These are phyloP conservation scores for Steatocranus sp. DNA, from an alignment of 2,797 vertebrate genomes.

Conservation along the genomic window DNA sequence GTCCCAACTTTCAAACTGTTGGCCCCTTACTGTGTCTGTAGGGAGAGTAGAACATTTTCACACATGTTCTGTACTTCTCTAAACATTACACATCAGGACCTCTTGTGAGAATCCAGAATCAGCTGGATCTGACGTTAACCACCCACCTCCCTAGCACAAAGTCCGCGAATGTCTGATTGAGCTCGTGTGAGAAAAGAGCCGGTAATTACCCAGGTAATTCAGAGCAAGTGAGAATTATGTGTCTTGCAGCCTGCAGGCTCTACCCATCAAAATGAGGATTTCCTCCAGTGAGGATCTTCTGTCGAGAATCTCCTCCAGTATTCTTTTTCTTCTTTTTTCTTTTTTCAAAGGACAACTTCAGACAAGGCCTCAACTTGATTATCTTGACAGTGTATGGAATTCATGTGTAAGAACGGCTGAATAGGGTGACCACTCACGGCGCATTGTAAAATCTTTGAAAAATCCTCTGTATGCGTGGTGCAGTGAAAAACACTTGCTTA, in stretches of 20 bases:
- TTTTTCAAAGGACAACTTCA: not conserved
- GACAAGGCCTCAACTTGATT: not conserved
- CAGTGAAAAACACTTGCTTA: not conserved
- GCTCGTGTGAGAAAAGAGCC: not conserved
- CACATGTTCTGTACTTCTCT: not conserved
- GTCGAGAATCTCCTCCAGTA: not conserved
- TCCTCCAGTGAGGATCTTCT: not conserved
- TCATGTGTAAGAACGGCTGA: not conserved
- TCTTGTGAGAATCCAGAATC: not conserved
- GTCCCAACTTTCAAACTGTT: not conserved
- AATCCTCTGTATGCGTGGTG: not conserved
- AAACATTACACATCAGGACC: not conserved
- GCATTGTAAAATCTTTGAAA: not conserved
- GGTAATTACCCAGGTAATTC: not conserved
- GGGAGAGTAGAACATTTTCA: not conserved
- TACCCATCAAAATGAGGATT: not conserved
- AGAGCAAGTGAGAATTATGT: not conserved
- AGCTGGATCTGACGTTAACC: not conserved
- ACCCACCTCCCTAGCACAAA: not conserved
- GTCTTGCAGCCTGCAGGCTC: not conserved
- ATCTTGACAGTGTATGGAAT: not conserved
- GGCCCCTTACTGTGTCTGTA: not conserved
- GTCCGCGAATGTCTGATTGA: not conserved
- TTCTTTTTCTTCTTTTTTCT: not conserved
- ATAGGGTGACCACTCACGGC: not conserved